Percentiles rank a stretch among this genome's conserved stretches.
Conservation (phyloP, 2,113 vertebrate species). For the Sapayoa aenigma region DNA sequence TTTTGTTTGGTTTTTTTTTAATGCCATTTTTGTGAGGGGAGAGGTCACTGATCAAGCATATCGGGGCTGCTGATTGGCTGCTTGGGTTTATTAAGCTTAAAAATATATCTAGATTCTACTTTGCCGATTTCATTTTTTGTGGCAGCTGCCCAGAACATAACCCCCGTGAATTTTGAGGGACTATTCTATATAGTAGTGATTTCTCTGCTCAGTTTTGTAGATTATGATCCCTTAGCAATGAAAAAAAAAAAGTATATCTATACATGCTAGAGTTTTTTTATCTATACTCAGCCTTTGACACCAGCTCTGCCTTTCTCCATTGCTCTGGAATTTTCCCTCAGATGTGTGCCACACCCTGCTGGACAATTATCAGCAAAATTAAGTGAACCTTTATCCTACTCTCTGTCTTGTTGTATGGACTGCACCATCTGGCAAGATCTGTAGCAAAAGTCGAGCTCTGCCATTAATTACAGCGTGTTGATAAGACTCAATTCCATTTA, state of each 20-base stretch:
- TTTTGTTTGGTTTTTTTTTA: too few species aligned
- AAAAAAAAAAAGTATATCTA: background rate
- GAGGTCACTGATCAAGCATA: too few species aligned
- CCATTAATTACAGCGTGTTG: background rate
- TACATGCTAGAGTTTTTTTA: rapidly evolving
- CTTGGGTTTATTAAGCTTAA: too few species aligned
- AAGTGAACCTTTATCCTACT: background rate
- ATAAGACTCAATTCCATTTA: background rate
- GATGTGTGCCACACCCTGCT: background rate
- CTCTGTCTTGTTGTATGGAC: background rate
- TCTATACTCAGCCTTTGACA: background rate
- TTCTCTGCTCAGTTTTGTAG: background rate
- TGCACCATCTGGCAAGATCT: background rate
- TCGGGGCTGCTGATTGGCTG: too few species aligned
- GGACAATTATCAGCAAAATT: background rate
- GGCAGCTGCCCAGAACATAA: too few species aligned
- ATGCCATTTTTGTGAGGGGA: too few species aligned
- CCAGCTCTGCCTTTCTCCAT: background rate
- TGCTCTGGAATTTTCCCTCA: background rate
- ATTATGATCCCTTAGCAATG: background rate
- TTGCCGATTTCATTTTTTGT: too few species aligned
- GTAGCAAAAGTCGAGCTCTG: background rate
- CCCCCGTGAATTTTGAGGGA: too few species aligned
- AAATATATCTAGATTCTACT: too few species aligned
- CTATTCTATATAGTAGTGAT: background rate